These are phyloP conservation scores for Callospermophilus lateralis DNA, from an alignment of 2,113 vertebrate genomes.

Conservation along the genomic window DNA sequence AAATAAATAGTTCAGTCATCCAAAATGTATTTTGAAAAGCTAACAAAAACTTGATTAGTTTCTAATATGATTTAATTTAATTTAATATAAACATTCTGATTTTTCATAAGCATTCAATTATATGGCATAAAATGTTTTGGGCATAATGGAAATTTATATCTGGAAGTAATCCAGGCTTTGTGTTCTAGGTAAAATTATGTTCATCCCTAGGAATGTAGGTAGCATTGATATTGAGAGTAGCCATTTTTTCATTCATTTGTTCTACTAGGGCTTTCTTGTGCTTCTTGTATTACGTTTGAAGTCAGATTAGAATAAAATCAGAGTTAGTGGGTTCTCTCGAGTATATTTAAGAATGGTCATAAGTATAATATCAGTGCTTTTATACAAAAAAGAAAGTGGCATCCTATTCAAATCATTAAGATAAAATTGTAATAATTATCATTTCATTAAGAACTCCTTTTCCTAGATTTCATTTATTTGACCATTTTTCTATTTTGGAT, in stretches of 20 bases:
- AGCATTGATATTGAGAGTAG: background rate
- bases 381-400: background rate
- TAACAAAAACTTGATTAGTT: constrained; percentile 34
- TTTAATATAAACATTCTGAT: background rate
- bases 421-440: background rate
- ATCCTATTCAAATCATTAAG: background rate
- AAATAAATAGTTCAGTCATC: constrained; percentile 6
- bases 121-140: background rate
- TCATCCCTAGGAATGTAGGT: background rate
- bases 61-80: background rate
- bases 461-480: background rate
- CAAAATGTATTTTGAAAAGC: background rate
- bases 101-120: constrained; percentile 37
- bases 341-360: background rate
- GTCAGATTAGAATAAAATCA: background rate
- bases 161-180: background rate
- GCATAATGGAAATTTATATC: background rate
- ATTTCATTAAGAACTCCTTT: background rate
- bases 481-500: background rate
- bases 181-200: background rate
- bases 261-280: background rate
- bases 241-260: background rate
- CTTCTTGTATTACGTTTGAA: background rate
- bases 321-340: background rate
- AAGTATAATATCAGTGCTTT: background rate